Conservation (phyloP, 2,113 vertebrate genomes). For the Tricholaema leucomelas region DNA sequence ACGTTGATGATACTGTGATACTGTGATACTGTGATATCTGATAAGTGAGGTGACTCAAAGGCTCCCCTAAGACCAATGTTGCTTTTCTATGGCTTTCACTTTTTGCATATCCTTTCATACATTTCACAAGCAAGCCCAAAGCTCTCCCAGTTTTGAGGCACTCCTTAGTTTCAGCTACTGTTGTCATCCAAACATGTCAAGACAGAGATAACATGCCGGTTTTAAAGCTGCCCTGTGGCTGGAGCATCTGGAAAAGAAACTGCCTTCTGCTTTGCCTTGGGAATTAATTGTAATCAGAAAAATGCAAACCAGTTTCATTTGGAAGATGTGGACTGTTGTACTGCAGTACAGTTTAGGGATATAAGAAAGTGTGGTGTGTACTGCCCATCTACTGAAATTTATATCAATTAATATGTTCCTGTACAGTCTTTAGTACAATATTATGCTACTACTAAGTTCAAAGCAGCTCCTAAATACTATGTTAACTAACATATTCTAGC, state of each 20-base stretch:
- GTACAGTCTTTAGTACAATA: background rate
- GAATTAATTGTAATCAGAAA: background rate
- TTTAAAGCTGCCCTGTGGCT: background rate
- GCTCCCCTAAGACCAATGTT: background rate
- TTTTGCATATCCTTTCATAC: background rate
- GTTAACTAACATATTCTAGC: background rate
- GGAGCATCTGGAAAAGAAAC: background rate
- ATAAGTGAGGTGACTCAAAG: background rate
- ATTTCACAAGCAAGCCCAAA: background rate
- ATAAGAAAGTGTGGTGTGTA: background rate
- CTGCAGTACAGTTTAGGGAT: background rate
- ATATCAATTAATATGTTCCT: background rate
- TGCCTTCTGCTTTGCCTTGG: background rate
- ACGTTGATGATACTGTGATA: no score
- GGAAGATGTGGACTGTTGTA: background rate
- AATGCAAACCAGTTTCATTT: background rate
- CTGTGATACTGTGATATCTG: no score
- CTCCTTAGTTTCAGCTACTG: background rate
- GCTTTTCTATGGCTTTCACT: background rate
- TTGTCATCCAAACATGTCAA: background rate
- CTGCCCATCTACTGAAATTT: background rate
- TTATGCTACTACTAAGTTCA: background rate
- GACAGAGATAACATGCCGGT: background rate
- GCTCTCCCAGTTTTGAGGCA: background rate
- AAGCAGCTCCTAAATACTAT: background rate